Evolutionary conservation across 2,888 invertebrate species (phyloP).

Genomic region (Stegana nigrithorax): DNA sequence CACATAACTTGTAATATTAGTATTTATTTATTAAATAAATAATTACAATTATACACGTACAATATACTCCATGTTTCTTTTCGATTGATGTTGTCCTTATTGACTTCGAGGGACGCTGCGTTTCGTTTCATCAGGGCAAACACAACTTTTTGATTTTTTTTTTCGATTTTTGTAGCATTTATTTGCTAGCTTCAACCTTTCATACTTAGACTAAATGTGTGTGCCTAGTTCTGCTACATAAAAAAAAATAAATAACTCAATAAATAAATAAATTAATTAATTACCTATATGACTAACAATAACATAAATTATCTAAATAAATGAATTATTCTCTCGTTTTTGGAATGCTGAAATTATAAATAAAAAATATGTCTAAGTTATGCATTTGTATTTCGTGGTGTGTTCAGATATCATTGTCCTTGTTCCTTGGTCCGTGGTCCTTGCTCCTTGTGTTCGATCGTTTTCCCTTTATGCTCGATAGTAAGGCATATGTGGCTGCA

Average conservation of each 20-base stretch:
- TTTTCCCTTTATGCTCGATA: slow-evolving; percentile 40
- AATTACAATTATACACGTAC: too few relatives aligned
- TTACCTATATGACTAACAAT: slow-evolving; percentile 28
- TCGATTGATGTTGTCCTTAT: too few relatives aligned
- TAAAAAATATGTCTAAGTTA: not conserved
- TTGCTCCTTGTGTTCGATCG: too few relatives aligned
- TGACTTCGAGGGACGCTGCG: too few relatives aligned
- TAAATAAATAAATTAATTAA: slow-evolving; percentile 33
- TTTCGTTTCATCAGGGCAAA: slow-evolving; percentile 34
- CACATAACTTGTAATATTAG: slow-evolving; percentile 38
- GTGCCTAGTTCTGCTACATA: slow-evolving; percentile 39
- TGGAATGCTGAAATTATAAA: not conserved
- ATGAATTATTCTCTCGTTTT: not conserved
- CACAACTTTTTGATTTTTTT: slow-evolving; percentile 38
- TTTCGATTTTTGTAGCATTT: slow-evolving; percentile 57
- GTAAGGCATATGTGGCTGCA: slow-evolving; percentile 59
- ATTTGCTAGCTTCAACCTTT: slow-evolving; percentile 48
- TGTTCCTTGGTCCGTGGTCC: slow-evolving; percentile 29
- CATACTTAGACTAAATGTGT: slow-evolving; percentile 46
- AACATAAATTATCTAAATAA: not conserved
- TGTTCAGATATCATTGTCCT: slow-evolving; percentile 32
- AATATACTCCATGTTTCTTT: too few relatives aligned
- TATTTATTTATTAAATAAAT: slow-evolving; percentile 40
- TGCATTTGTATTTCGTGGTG: slow-evolving; percentile 48
- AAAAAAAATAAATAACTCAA: slow-evolving; percentile 39